Base-by-base conservation (phyloP, 2,888 invertebrate genomes). In the Platycnemis pennipes region DNA sequence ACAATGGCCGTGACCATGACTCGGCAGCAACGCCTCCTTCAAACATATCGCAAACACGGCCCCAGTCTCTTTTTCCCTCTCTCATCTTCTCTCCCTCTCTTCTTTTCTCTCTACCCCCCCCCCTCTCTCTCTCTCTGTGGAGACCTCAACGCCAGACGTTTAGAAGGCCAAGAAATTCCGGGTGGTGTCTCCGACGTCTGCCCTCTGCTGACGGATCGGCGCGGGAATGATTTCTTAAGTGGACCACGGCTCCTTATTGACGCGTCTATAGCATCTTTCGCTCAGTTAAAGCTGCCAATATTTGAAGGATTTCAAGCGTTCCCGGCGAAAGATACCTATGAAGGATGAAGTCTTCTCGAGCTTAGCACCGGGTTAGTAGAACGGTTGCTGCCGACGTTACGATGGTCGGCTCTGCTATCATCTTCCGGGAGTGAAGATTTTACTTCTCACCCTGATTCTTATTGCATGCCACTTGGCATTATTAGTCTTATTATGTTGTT, bases 31-130 rank as follows among this genome's bases (percentile, higher is more conserved):
- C 91, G 91, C 91, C 91, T 91, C 91, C 69, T 91, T 91, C 91
- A 69, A 91, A 91, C 91, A 91, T 91, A 91, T 91, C 44, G 91
- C 91, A 91, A 91, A 91, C 91, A 91, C 91, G 44, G 46, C 77
- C 37, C 5, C 19, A 19, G 19, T 49, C 49, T 49, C 49, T 49
- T 49, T 49, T 49, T 19, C 63, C 13, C 26, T 5, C 26, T 16
- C 19, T 19, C 63, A 19, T 22, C 26, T 22, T 63, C 26, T 77
- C 37, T n/a, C n/a, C 63, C 5, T 63, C 63, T 63, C 63, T 22
- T 53, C 19, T 49, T 53, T 53, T 53, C 53, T 53, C 19, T 19
- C 2, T 53, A 16, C 53, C 16, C 53, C n/a, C 63, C 63, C n/a
- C 63, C 63, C 26, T 77, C 77, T 77, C 77, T 8, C 26, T 49